Percentiles rank a stretch among this genome's conserved stretches.
Evolutionary conservation across 1,140 invertebrate species (phyloP).

Genomic region (Bathynomus jamesi): DNA sequence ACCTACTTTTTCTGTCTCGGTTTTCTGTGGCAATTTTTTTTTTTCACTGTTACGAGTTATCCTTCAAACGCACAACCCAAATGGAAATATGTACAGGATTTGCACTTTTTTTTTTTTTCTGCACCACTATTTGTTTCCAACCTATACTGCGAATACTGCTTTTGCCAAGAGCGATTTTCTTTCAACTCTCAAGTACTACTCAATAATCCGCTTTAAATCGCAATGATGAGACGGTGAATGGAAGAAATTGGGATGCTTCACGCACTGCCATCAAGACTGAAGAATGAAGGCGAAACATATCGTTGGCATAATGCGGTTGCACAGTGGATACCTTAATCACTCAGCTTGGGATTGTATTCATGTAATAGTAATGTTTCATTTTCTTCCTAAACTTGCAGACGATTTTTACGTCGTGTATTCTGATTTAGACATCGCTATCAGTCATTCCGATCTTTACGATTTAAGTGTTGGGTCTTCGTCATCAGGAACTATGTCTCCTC

Average conservation of each 20-base stretch:
- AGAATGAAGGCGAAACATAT: not conserved
- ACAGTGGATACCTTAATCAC: not conserved
- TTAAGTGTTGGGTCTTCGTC: not conserved
- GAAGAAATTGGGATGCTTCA: not conserved
- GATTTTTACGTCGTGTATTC: slow-evolving; percentile 36
- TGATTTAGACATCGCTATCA: slow-evolving; percentile 33
- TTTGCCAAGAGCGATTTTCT: too few species aligned
- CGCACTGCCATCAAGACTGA: not conserved
- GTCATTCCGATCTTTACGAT: slow-evolving; percentile 31
- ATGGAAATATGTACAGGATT: too few species aligned
- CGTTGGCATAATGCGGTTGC: not conserved
- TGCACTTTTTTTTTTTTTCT: too few species aligned
- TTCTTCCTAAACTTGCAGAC: slow-evolving; percentile 24
- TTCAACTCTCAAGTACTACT: too few species aligned
- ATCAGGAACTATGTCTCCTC: slow-evolving; percentile 10
- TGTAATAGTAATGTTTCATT: not conserved
- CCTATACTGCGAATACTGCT: too few species aligned
- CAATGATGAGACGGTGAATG: too few species aligned
- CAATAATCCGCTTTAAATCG: too few species aligned
- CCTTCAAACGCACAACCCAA: too few species aligned
- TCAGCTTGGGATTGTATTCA: not conserved
- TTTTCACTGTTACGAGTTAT: too few species aligned
- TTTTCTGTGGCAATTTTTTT: too few species aligned
- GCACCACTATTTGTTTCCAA: too few species aligned
- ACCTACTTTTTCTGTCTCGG: too few species aligned